A percentile compares a stretch with the other conserved stretches of the same genome.
phyloP scores from a whole-genome alignment of 2,888 invertebrate genomes.

The Rhamphomyia laevipes region DNA sequence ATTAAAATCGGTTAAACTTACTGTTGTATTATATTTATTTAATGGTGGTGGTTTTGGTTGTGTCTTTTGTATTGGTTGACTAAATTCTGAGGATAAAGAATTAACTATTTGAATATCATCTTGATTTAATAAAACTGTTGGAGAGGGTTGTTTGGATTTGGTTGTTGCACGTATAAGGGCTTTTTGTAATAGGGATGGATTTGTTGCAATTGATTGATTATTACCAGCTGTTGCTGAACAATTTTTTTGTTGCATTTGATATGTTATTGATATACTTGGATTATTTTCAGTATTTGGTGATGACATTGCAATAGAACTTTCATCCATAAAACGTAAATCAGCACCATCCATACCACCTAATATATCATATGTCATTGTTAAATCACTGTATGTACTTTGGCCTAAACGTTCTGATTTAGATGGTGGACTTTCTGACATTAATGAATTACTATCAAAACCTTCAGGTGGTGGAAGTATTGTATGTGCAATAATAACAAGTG shows the following conservation, averaged over 20 bases:
- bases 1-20: slow-evolving; percentile 47
- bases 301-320: slow-evolving; percentile 71
- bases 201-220: slow-evolving; percentile 34
- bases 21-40: slow-evolving; percentile 60
- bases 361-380: slow-evolving; percentile 58
- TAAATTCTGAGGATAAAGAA: slow-evolving; percentile 9
- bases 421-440: slow-evolving; percentile 46
- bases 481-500: slow-evolving; percentile 40
- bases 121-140: slow-evolving; percentile 16
- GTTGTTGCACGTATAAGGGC: slow-evolving; percentile 58
- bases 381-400: slow-evolving; percentile 42
- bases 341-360: slow-evolving; percentile 70
- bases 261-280: slow-evolving; percentile 38
- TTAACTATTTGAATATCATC: slow-evolving; percentile 12
- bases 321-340: slow-evolving; percentile 85
- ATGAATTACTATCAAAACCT: slow-evolving; percentile 56
- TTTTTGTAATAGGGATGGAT: slow-evolving; percentile 59
- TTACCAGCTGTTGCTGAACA: not conserved
- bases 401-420: slow-evolving; percentile 45
- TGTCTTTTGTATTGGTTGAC: not conserved
- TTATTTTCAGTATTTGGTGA: slow-evolving; percentile 72
- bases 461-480: slow-evolving; percentile 63
- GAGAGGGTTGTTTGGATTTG: slow-evolving; percentile 40
- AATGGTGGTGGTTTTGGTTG: slow-evolving; percentile 28
- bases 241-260: no score